Conservation (phyloP, 2,888 invertebrate genomes). For the Hyposoter dolosus region DNA sequence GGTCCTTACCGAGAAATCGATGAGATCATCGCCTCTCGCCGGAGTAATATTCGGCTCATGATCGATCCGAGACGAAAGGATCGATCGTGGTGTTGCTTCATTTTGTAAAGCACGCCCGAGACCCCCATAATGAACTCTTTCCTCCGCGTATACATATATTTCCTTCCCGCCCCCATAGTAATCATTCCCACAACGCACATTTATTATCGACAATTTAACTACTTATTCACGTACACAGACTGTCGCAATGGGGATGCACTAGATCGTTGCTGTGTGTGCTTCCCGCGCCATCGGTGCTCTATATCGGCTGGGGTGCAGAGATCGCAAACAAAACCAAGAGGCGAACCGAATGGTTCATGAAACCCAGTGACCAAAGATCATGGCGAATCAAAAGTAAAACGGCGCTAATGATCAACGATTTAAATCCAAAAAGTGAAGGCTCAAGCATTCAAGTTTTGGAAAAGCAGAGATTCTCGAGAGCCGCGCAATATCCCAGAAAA, state of each 20-base stretch:
- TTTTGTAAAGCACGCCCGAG: conserved; percentile 52
- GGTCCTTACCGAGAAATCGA: conserved; percentile 37
- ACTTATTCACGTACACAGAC: conserved; percentile 79
- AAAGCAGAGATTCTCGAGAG: conserved; percentile 16
- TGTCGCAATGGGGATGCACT: conserved; percentile 83
- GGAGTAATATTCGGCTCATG: conserved; percentile 35
- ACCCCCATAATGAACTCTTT: conserved; percentile 54
- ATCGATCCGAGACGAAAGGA: conserved; percentile 42
- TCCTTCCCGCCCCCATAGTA: conserved; percentile 49
- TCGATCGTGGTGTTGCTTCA: conserved; percentile 36
- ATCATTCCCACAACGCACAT: conserved; percentile 76
- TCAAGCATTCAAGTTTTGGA: conserved; percentile 17
- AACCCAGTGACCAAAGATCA: conserved; percentile 26
- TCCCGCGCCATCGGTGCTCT: conserved; percentile 57
- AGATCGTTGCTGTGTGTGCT: conserved; percentile 77
- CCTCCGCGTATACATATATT: conserved; percentile 7
- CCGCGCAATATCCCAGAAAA: conserved; percentile 28
- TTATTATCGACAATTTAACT: conserved; percentile 83
- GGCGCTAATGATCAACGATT: conserved; percentile 52
- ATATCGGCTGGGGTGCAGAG: conserved; percentile 47
- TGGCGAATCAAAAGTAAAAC: conserved; percentile 47
- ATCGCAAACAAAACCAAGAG: conserved; percentile 63
- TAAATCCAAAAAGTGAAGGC: conserved; percentile 43
- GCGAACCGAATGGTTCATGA: conserved; percentile 45
- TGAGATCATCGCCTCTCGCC: background rate